Base-by-base conservation (phyloP, 2,797 vertebrate species). In the Sparidentex hasta region DNA sequence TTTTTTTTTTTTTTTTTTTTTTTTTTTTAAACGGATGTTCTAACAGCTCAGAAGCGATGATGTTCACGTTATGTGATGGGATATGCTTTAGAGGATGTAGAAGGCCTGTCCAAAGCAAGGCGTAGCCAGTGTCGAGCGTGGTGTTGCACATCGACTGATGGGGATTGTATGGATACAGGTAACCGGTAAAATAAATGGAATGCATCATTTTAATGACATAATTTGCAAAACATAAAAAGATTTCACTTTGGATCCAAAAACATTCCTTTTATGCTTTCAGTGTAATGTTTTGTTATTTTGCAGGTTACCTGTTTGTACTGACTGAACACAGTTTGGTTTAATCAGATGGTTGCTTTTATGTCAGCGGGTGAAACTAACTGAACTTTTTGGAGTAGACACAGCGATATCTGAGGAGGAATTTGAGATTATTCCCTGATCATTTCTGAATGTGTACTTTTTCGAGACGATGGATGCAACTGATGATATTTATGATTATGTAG, bases 151-250 rank as follows among this genome's bases (percentile, higher is more conserved):
- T 51, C 54, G 46, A 55, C 57, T 52, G 41, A 14, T 17, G 43
- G 13, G 50, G 64, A 51, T n/a, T 71, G 16, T 71, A 55, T 57
- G 63, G n/a, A 41, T 56, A 65, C 46, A 72, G 69, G 65, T 78
- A 74, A 78, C 56, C 57, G 12, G 61, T 74, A 50, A 63, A 84
- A 65, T 50, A 69, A 65, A 73, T 61, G 9, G 57, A 75, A 71
- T 1, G 1, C 27, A n/a, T 27, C 4, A 41, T 62, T 57, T 72
- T 50, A 9, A 33, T 7, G 33, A 33, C 8, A 33, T 7, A 1
- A 33, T 33, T 33, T 33, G 33, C 33, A 33, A 33, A 33, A 33
- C 33, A 33, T 8, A 8, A 33, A 33, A 33, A 33, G 33, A 33
- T 33, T 33, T 27, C 6, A 41, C 59, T 57, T 72, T 50, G 11